phyloP scores from a whole-genome alignment of 2,797 vertebrate genomes.

The Parauchenoglanis ngamensis region DNA sequence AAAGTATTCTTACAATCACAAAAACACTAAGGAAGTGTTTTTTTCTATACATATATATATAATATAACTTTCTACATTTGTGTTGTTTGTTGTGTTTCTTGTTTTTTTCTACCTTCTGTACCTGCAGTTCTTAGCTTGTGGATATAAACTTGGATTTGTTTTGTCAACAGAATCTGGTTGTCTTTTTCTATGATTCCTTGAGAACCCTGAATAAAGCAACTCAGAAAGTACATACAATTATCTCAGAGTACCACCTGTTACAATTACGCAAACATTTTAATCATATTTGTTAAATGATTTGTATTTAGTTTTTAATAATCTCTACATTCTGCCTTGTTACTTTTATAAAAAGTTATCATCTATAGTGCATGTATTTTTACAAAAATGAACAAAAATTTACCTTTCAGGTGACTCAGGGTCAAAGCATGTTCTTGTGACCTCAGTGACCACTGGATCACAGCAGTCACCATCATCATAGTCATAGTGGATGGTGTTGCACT shows the following conservation, averaged over 20 bases:
- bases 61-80: no score
- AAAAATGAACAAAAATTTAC: conserved; percentile 70
- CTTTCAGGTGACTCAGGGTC: conserved; percentile 90
- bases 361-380: neutral
- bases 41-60: neutral
- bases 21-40: neutral
- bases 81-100: neutral
- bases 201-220: neutral
- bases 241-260: neutral
- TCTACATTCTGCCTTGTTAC: neutral
- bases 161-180: neutral
- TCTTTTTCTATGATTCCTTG: neutral
- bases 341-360: neutral
- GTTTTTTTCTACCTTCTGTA: neutral
- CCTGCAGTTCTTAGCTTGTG: neutral
- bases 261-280: neutral
- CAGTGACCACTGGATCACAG: conserved; percentile 82
- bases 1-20: neutral
- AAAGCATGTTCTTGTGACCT: conserved; percentile 90
- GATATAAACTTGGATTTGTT: neutral
- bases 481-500: conserved; percentile 92
- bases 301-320: neutral
- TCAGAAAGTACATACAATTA: conserved; percentile 39
- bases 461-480: conserved; percentile 97
- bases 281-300: neutral